A percentile compares a stretch with the other conserved stretches of the same genome.
Evolutionary conservation across 1,140 invertebrate species (phyloP).

Genomic region (Hylaeus anthracinus): DNA sequence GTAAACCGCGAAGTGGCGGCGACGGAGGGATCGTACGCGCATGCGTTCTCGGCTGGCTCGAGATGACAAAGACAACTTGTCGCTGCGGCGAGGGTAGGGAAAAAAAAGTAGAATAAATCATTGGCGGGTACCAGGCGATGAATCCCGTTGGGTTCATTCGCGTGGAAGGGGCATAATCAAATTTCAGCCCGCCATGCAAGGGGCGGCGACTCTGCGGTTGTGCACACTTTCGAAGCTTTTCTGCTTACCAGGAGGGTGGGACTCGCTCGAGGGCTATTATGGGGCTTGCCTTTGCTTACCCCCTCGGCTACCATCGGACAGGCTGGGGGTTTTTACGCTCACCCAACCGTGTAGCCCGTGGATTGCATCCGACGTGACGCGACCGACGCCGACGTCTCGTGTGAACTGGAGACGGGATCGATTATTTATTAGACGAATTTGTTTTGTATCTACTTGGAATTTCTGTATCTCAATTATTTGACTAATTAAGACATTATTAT

Average conservation of each 20-base stretch:
- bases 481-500: no score
- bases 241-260: constrained; percentile 62
- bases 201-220: constrained; percentile 66
- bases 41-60: constrained; percentile 8
- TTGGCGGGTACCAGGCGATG: constrained; percentile 55
- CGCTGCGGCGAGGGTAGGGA: constrained; percentile 23
- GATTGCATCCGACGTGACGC: constrained; percentile 4
- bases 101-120: constrained; percentile 57
- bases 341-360: constrained; percentile 46
- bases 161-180: constrained; percentile 68
- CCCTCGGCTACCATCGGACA: constrained; percentile 17
- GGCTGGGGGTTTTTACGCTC: constrained; percentile 1
- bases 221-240: constrained; percentile 63
- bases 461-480: no score
- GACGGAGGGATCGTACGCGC: neutral
- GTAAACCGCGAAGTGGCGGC: neutral
- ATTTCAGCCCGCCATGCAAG: constrained; percentile 66
- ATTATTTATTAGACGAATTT: neutral
- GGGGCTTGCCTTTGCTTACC: constrained; percentile 53
- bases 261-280: constrained; percentile 65
- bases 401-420: neutral
- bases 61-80: constrained; percentile 62
- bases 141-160: constrained; percentile 60
- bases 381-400: neutral
- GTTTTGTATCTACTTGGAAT: no score